These are phyloP conservation scores for Anthrax anthrax DNA, from an alignment of 2,888 invertebrate genomes.

Conservation along the genomic window DNA sequence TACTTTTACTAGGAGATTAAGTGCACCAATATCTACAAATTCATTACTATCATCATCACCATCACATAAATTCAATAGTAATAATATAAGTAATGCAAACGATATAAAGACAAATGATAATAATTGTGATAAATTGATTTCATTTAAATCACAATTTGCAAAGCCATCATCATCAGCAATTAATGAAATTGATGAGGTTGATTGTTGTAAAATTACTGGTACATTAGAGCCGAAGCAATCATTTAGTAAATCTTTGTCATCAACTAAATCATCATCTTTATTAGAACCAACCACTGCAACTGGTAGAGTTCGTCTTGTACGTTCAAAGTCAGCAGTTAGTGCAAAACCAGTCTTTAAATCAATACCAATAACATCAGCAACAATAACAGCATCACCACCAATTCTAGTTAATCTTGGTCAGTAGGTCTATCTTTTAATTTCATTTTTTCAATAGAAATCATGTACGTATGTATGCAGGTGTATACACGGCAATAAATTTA, in stretches of 20 bases:
- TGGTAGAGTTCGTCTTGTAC: background rate
- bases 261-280: background rate
- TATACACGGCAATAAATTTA: no score
- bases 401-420: constrained; percentile 1
- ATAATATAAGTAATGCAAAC: no score
- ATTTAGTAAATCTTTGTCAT: background rate
- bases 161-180: no score
- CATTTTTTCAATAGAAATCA: background rate
- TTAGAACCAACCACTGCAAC: background rate
- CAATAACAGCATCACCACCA: no score
- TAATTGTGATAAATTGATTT: no score
- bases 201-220: background rate
- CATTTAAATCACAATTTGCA: no score
- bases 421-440: constrained; percentile 3
- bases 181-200: no score
- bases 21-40: constrained; percentile 2
- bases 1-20: constrained; percentile 1
- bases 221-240: background rate
- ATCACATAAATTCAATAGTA: background rate
- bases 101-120: no score
- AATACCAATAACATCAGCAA: background rate
- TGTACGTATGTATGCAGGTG: no score
- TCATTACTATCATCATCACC: background rate
- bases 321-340: constrained; percentile 3
- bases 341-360: background rate